These are phyloP conservation scores for Tenodera sinensis DNA, from an alignment of 2,888 invertebrate genomes.

Conservation along the genomic window DNA sequence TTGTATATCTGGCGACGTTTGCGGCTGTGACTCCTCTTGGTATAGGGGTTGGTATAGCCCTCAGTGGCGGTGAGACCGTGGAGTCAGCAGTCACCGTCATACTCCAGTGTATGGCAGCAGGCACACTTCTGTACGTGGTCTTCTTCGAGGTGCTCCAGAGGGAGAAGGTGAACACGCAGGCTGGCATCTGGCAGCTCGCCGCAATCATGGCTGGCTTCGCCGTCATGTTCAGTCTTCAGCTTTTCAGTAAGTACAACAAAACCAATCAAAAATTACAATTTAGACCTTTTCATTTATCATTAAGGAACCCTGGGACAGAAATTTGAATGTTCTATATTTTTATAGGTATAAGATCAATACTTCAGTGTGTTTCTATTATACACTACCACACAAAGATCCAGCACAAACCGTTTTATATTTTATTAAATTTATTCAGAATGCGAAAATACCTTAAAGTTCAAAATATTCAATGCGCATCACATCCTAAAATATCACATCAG, in stretches of 20 bases:
- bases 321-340: too few species aligned
- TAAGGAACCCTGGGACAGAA: too few species aligned
- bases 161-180: conserved; percentile 57
- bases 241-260: conserved; percentile 28
- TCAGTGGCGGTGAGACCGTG: conserved; percentile 41
- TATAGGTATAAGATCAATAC: too few species aligned
- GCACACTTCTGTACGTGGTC: conserved; percentile 74
- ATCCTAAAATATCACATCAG: too few species aligned
- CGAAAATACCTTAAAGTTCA: too few species aligned
- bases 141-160: conserved; percentile 78
- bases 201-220: conserved; percentile 56
- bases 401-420: too few species aligned
- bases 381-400: too few species aligned
- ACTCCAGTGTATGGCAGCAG: conserved; percentile 70
- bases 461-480: too few species aligned
- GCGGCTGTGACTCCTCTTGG: conserved; percentile 67
- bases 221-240: conserved; percentile 54
- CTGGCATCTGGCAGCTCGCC: conserved; percentile 54
- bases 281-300: too few species aligned
- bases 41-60: conserved; percentile 57
- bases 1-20: conserved; percentile 58
- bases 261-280: too few species aligned
- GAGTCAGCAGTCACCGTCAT: conserved; percentile 49
- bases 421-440: too few species aligned
- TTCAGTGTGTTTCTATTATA: too few species aligned